phyloP scores from a whole-genome alignment of 2,113 vertebrate species.

The Trogon surrucura region DNA sequence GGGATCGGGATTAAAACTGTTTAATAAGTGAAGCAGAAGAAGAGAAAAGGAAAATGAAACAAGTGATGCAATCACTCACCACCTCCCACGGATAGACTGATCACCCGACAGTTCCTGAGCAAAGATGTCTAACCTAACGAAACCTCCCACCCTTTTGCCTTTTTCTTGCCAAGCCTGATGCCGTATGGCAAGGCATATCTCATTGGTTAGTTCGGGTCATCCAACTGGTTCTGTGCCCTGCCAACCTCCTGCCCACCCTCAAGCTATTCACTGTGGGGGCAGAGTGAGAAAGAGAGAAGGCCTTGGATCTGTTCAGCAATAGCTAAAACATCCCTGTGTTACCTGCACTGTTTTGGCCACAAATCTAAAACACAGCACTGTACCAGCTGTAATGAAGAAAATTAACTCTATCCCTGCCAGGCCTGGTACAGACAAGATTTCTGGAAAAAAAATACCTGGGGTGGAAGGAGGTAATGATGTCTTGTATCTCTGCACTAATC shows the following conservation, averaged over 20 bases:
- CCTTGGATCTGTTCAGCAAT: too few species aligned
- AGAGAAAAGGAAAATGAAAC: background rate
- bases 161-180: background rate
- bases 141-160: fast-evolving
- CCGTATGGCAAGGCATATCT: background rate
- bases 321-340: too few species aligned
- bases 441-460: background rate
- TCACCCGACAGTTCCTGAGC: background rate
- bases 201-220: background rate
- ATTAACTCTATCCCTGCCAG: background rate
- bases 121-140: background rate
- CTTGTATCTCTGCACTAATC: background rate
- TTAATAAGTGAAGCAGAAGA: background rate
- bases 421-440: background rate
- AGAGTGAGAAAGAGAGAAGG: background rate
- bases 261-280: background rate
- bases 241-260: background rate
- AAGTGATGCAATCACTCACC: background rate
- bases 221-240: background rate
- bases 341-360: too few species aligned
- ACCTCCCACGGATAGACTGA: fast-evolving
- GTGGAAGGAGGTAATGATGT: background rate
- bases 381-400: too few species aligned
- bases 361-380: too few species aligned
- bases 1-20: background rate